phyloP scores from a whole-genome alignment of 2,797 vertebrate species.

The Trichosurus vulpecula region DNA sequence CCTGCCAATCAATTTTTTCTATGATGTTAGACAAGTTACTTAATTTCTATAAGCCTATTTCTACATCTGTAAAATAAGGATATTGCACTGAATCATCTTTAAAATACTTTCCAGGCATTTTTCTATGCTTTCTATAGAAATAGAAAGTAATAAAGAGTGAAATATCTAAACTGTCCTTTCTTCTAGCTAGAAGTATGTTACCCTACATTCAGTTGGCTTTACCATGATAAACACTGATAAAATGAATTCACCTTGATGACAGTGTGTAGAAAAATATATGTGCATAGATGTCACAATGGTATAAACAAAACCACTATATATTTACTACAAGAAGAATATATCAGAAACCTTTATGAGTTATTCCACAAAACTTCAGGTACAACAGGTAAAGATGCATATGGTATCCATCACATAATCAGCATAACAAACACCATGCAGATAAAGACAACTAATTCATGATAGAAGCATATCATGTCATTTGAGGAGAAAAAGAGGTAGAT shows the following conservation, averaged over 20 bases:
- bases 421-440: background rate
- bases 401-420: background rate
- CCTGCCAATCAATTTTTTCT: too few species aligned
- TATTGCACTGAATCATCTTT: background rate
- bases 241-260: background rate
- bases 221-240: background rate
- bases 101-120: background rate
- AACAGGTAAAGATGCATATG: background rate
- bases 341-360: constrained; percentile 20
- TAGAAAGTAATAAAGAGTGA: background rate
- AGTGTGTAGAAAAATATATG: background rate
- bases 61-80: background rate
- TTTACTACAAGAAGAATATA: background rate
- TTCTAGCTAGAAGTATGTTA: background rate
- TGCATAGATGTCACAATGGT: background rate
- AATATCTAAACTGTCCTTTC: background rate
- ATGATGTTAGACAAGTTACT: too few species aligned
- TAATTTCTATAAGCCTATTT: background rate
- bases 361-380: background rate
- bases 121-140: too few species aligned
- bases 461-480: background rate
- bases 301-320: background rate
- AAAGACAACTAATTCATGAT: background rate
- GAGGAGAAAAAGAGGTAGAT: background rate
- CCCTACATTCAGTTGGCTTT: background rate